These are phyloP conservation scores for Crioceris asparagi DNA, from an alignment of 2,888 invertebrate species.

Conservation along the genomic window DNA sequence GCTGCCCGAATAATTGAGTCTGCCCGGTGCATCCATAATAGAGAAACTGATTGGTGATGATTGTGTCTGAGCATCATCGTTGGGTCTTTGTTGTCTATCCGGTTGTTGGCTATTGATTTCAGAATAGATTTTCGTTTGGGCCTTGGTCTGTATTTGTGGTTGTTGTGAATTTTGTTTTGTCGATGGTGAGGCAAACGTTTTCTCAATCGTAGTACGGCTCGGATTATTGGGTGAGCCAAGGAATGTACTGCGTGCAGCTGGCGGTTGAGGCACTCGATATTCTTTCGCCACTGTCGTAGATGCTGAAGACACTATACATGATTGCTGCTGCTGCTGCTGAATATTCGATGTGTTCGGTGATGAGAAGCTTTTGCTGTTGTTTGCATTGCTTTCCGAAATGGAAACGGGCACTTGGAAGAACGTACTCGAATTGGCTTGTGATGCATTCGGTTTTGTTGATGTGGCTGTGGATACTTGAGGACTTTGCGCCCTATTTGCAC, in stretches of 20 bases:
- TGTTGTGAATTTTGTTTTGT: constrained; percentile 30
- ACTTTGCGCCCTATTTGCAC: constrained; percentile 43
- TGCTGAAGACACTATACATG: constrained; percentile 63
- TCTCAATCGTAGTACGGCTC: constrained; percentile 32
- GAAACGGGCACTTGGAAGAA: constrained; percentile 54
- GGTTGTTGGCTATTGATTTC: constrained; percentile 40
- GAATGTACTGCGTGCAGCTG: constrained; percentile 33
- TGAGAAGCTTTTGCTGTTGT: constrained; percentile 28
- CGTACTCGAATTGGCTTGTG: constrained; percentile 39
- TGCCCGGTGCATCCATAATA: constrained; percentile 58
- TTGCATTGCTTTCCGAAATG: constrained; percentile 41
- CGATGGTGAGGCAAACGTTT: constrained; percentile 37
- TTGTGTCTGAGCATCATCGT: constrained; percentile 47
- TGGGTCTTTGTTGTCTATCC: constrained; percentile 30
- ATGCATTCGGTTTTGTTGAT: constrained; percentile 21
- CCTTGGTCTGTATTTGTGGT: constrained; percentile 56
- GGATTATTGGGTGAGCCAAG: constrained; percentile 34
- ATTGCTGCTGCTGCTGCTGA: too few species aligned
- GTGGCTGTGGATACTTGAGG: constrained; percentile 35
- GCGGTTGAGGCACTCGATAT: constrained; percentile 49
- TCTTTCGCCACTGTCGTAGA: constrained; percentile 48
- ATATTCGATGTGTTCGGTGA: constrained; percentile 42
- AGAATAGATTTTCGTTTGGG: constrained; percentile 68
- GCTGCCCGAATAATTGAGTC: constrained; percentile 49
- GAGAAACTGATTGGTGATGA: constrained; percentile 69